Evolutionary conservation across 2,113 vertebrate genomes (phyloP), one percentile per base, ranked within the genome.

Genomic region (Sigmodon hispidus): DNA sequence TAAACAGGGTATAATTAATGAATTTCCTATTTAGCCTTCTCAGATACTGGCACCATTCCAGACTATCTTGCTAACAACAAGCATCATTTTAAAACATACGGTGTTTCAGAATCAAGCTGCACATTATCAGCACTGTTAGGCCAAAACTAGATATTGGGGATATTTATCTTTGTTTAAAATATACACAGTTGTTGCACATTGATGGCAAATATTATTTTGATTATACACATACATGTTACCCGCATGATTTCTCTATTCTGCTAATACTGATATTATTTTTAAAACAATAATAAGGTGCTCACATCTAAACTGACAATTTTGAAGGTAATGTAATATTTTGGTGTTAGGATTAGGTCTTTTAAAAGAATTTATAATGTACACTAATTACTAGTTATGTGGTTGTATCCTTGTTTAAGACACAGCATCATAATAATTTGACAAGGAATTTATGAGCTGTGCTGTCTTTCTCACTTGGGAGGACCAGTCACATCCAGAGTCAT

Each of bases 1-100:
- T 67, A 95, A 96, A 93, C 26, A 96, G 90, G 87, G 40, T 55
- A 92, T 92, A 96, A 94, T 88, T 95, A 96, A 94, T 96, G 76
- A 95, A 96, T 86, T 87, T 95, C 17, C 57, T 94, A 73, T 86
- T 93, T 90, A 50, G 50, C 21, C 11, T 93, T 89, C 65, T 77
- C 65, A 88, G 22, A 34, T 76, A 45, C 15, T 95, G 96, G 88
- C 55, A 83, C n/a, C 59, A 73, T 55, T 93, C 43, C 65, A 93
- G 50, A 87, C 11, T 88, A 85, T 31, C 48, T 77, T 67, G 36
- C 48, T 93, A 87, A 43, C 45, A 67, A 40, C 76, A 72, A 89
- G 19, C 7, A 88, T 21, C 57, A 85, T 92, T 22, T 87, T 91
- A 89, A 94, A 91, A 40, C 3, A 24, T 43, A 17, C 61, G 43